phyloP scores from a whole-genome alignment of 2,797 vertebrate genomes.

The Oreochromis mossambicus region DNA sequence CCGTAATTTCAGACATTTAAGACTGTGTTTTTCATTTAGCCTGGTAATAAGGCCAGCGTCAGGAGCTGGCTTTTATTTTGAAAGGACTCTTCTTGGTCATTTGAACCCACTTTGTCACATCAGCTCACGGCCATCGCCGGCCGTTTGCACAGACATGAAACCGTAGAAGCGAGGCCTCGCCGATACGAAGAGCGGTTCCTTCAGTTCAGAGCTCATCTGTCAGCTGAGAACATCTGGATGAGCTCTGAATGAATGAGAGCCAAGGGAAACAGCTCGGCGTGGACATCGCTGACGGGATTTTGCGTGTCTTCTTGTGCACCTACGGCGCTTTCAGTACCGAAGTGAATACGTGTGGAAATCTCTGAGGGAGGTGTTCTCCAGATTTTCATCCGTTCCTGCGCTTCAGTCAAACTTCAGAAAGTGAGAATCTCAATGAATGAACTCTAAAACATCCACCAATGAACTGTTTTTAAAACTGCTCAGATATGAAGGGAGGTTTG shows the following conservation, averaged over 20 bases:
- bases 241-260: background rate
- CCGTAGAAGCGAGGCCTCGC: background rate
- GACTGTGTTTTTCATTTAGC: background rate
- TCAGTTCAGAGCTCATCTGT: accelerated
- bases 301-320: background rate
- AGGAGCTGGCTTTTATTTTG: background rate
- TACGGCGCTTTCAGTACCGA: background rate
- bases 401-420: background rate
- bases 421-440: background rate
- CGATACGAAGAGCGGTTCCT: background rate
- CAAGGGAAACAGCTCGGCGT: background rate
- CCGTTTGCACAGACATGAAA: background rate
- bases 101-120: background rate
- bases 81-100: background rate
- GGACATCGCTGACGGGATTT: background rate
- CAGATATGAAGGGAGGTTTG: background rate
- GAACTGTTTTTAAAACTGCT: background rate
- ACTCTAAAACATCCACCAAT: background rate
- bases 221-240: background rate
- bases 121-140: background rate
- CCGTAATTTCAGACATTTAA: background rate
- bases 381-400: background rate
- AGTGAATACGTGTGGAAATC: background rate
- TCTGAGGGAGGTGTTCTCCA: background rate
- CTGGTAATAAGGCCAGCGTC: background rate